phyloP scores from a whole-genome alignment of 2,888 invertebrate species.

The Byasa hedistus region DNA sequence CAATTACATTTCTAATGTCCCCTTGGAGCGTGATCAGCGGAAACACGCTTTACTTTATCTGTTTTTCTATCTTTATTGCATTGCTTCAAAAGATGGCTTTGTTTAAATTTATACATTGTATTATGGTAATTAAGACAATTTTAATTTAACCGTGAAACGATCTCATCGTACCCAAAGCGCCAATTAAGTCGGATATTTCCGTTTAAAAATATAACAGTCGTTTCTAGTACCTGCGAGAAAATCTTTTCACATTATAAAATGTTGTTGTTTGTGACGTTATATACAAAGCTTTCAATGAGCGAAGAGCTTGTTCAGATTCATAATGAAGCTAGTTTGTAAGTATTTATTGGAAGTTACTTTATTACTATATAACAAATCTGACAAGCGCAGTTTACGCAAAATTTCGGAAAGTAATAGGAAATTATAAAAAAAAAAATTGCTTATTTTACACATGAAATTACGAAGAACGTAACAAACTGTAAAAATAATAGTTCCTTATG shows the following conservation, averaged over 20 bases:
- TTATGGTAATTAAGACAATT: slow-evolving; percentile 26
- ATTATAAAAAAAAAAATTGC: no score
- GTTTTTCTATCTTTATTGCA: slow-evolving; percentile 47
- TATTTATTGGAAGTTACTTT: no score
- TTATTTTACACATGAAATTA: no score
- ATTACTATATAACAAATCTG: no score
- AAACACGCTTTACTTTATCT: slow-evolving; percentile 48
- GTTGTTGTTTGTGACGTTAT: not conserved
- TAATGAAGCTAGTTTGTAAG: no score
- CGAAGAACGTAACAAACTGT: no score
- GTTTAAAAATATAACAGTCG: slow-evolving; percentile 17
- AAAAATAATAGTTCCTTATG: no score
- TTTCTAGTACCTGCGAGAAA: not conserved
- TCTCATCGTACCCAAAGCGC: slow-evolving; percentile 19
- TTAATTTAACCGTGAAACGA: slow-evolving; percentile 18
- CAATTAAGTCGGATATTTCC: slow-evolving; percentile 11
- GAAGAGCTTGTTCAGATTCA: no score
- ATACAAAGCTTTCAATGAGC: no score
- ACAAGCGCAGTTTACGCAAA: no score
- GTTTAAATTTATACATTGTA: slow-evolving; percentile 22
- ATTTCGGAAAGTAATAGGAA: no score
- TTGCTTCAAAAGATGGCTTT: slow-evolving; percentile 35
- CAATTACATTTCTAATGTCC: slow-evolving; percentile 61
- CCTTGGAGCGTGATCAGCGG: slow-evolving; percentile 52
- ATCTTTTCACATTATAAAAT: not conserved